Base-by-base conservation (phyloP, 2,888 invertebrate species). In the Drosophila mettleri region DNA sequence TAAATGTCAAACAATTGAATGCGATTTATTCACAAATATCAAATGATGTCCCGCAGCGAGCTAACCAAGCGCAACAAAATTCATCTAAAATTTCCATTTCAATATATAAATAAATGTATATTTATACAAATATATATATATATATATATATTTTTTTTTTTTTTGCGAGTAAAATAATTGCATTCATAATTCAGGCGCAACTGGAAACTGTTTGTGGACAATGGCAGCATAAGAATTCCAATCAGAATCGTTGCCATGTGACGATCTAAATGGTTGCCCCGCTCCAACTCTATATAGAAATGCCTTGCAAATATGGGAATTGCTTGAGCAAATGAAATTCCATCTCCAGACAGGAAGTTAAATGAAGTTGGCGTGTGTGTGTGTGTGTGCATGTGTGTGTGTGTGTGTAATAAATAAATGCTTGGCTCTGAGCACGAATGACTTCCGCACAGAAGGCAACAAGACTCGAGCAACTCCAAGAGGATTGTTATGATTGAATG, bases 1-100 rank as follows among this genome's bases (percentile, higher is more conserved):
- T 18, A 14, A 43, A 33, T 54, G 52, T 20, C 24, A 18, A 52
- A 38, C 24, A 52, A 38, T 52, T 49, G 22, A 22, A 49, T 53
- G 29, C n/a, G 18, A 24, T 24, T 33, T 41, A 41, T 58, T 18
- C 22, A 46, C 12, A n/a, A 31, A 8, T 14, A 22, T 12, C 0
- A 12, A 29, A 16, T 33, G 12, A 61, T 27, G 18, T 10, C 39
- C 22, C 10, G 10, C 1, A 12, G 12, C 16, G 10, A 34, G 16
- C 58, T 20, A 18, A 5, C 16, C 27, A 38, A 24, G 20, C 0
- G 29, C 52, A 43, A 43, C 33, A 43, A 24, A 54, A 9, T 41
- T 24, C 3, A 4, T 24, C 3, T 5, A 24, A 4, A 24, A 24
- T 24, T 24, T 24, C 24, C 3, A 24, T 24, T 24, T 24, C 3